Base-by-base conservation (phyloP, 2,888 invertebrate genomes). In the Morpho deidamia region DNA sequence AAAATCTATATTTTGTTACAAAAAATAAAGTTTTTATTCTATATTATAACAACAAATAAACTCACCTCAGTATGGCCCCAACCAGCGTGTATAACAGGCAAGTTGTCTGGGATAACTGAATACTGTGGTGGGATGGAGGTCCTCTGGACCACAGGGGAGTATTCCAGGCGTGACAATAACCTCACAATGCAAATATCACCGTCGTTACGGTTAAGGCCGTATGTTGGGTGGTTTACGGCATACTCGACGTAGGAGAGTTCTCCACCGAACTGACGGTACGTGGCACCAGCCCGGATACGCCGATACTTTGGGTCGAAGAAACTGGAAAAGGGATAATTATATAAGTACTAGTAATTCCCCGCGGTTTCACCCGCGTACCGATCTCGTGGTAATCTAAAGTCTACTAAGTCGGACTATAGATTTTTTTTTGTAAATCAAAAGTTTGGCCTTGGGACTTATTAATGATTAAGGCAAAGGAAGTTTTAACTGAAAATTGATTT, bases 281-380 rank as follows among this genome's bases (percentile, higher is more conserved):
- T 70, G 8, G 72, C 47, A 1, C 81, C 81, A 8, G 74, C 77
- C 7, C 81, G 64, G 53, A 78, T 65, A 3, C 80, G 78, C 7
- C 78, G 75, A 12, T 44, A 46, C 0, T 11, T 8, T 0, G 67
- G 61, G 0, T 45, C 3, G 52, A 69, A 76, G 1, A 49, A 37
- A 4, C 76, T 76, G 62, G 0, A 65, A 65, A 53, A 34, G 7
- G 9, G 38, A 37, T 35, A 11, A 34, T 35, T 32, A n/a, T 23
- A 23, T 23, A 23, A 23, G n/a, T n/a, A n/a, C n/a, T n/a, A n/a
- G n/a, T n/a, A n/a, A n/a, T n/a, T n/a, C n/a, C n/a, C n/a, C n/a
- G n/a, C n/a, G n/a, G n/a, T n/a, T n/a, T n/a, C n/a, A n/a, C n/a
- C n/a, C n/a, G n/a, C n/a, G n/a, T n/a, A n/a, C n/a, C n/a, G n/a